Base-by-base conservation (phyloP, 2,888 invertebrate genomes). In the Notodonta ziczac region DNA sequence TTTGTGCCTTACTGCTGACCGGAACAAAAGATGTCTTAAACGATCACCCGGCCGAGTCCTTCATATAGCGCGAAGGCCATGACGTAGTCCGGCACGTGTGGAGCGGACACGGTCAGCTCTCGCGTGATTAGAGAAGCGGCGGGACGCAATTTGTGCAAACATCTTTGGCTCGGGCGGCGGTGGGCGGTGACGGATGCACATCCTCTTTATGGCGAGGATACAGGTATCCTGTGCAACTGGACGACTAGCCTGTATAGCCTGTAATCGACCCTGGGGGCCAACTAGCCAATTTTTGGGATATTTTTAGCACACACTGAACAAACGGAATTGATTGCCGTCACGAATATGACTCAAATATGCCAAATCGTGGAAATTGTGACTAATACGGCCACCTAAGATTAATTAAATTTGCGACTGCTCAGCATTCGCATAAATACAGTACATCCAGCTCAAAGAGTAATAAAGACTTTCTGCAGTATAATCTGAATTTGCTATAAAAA, bases 141-240 rank as follows among this genome's bases (percentile, higher is more conserved):
- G 39, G 54, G 52, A 14, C 14, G 35, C 39, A 54, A 54, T 14
- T 48, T 54, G 54, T 14, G 39, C 24, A n/a, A 54, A 39, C 54
- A 39, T 54, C 54, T 54, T 54, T 35, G 39, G 35, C 32, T 32
- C 32, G 24, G 4, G 55, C 53, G 42, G 64, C 63, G 65, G 78
- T 75, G 72, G 77, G 84, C 73, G 77, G 74, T 77, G 85, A 75
- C 90, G 90, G 91, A 91, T 82, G 90, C 84, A 82, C 91, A 87
- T 93, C 92, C 92, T 92, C 83, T 81, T 91, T 89, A 91, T 75
- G 64, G 68, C 81, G 82, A 85, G 85, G 86, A 85, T 85, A 83
- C 86, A 86, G 86, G 86, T 86, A 87, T 89, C 89, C 87, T 84
- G 83, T 78, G 74, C 76, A 70, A n/a, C 54, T 54, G 54, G 54